Conservation (phyloP, 2,113 vertebrate genomes). For the Rhombomys opimus region DNA sequence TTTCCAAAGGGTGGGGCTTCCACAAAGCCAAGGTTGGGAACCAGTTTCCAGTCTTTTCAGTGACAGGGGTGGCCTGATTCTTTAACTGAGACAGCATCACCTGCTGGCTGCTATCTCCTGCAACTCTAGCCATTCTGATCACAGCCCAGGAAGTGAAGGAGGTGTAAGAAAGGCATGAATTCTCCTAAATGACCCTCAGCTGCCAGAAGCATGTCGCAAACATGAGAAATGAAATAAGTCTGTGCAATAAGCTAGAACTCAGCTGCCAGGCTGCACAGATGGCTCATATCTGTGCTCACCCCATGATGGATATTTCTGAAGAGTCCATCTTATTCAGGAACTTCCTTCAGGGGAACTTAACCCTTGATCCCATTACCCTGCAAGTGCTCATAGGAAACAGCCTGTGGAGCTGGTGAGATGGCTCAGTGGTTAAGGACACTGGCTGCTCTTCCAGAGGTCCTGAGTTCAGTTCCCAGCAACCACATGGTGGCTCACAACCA, state of each 20-base stretch:
- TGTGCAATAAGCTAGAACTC: background rate
- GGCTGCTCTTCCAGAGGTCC: too few species aligned
- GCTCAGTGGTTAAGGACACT: too few species aligned
- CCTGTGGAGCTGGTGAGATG: too few species aligned
- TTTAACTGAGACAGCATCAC: background rate
- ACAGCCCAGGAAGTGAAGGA: background rate
- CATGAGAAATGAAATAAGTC: background rate
- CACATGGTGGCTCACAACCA: too few species aligned
- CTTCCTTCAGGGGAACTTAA: background rate
- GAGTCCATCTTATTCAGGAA: background rate
- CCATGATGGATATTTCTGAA: background rate
- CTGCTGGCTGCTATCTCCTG: background rate
- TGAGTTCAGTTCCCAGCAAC: too few species aligned
- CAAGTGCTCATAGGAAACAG: background rate
- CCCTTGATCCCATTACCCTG: background rate
- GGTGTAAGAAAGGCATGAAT: background rate
- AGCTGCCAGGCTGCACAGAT: background rate
- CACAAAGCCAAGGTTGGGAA: background rate
- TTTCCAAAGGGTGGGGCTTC: background rate
- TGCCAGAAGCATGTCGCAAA: background rate
- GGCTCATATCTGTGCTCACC: background rate
- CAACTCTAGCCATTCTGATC: too few species aligned
- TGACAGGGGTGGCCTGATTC: background rate
- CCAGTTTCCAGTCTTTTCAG: background rate
- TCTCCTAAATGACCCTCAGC: too few species aligned